Evolutionary conservation across 1,140 invertebrate species (phyloP).

Genomic region (Pseudachorutes palmiensis): DNA sequence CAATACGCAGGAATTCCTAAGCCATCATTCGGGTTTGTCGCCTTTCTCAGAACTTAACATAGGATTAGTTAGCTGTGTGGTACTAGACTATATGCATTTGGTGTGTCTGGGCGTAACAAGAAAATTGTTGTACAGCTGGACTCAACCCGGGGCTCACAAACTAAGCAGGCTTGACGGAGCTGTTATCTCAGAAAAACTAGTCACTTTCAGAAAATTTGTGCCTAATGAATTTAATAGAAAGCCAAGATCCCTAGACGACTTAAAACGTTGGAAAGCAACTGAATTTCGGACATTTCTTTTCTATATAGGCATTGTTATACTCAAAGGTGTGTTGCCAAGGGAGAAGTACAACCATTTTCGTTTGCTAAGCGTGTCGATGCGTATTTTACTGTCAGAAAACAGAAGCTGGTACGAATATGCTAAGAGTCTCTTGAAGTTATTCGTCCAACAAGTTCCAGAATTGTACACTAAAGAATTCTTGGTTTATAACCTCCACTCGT

Average conservation of each 20-base stretch:
- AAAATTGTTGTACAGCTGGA: slow-evolving; percentile 40
- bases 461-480: slow-evolving; percentile 40
- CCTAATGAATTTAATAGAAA: slow-evolving; percentile 18
- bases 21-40: neutral
- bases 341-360: slow-evolving; percentile 42
- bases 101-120: slow-evolving; percentile 37
- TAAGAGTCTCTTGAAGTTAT: slow-evolving; percentile 38
- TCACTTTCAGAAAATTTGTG: too few species aligned
- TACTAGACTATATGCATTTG: slow-evolving; percentile 17
- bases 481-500: slow-evolving; percentile 43
- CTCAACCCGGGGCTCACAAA: slow-evolving; percentile 28
- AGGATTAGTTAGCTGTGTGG: slow-evolving; percentile 2
- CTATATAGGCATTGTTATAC: slow-evolving; percentile 23
- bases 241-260: slow-evolving; percentile 19
- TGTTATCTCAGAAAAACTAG: too few species aligned
- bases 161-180: neutral
- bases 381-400: slow-evolving; percentile 27
- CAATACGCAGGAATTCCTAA: too few species aligned
- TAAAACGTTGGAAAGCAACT: slow-evolving; percentile 32
- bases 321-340: slow-evolving; percentile 10
- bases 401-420: slow-evolving; percentile 34
- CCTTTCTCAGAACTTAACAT: slow-evolving; percentile 1
- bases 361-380: slow-evolving; percentile 39
- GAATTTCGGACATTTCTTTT: slow-evolving; percentile 30
- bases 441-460: slow-evolving; percentile 38